phyloP scores from a whole-genome alignment of 2,888 invertebrate genomes.

The Iphiclides podalirius region DNA sequence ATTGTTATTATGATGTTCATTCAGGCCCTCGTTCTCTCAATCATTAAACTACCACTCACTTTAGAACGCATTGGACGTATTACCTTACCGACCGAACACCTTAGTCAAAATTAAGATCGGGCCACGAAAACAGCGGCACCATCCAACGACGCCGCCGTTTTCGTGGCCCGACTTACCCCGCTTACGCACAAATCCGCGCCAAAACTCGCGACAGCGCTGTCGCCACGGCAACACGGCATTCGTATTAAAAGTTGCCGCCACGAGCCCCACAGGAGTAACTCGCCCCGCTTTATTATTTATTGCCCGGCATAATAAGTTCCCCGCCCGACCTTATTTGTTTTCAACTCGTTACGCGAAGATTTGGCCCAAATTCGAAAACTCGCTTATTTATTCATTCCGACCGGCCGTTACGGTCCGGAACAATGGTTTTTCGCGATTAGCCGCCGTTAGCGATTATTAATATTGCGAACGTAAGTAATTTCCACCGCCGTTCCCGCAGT shows the following conservation, averaged over 20 bases:
- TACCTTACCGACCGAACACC: too few species aligned
- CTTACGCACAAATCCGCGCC: background rate
- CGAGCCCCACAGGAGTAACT: slow-evolving; percentile 41
- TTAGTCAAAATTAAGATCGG: too few species aligned
- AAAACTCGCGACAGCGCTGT: slow-evolving; percentile 16
- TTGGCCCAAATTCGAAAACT: slow-evolving; percentile 66
- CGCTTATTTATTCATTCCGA: slow-evolving; percentile 71
- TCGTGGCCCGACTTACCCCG: background rate
- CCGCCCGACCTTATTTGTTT: slow-evolving; percentile 65
- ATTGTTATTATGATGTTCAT: too few species aligned
- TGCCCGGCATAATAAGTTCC: slow-evolving; percentile 64
- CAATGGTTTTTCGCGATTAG: slow-evolving; percentile 18
- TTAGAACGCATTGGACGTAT: too few species aligned
- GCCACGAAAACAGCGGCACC: too few species aligned
- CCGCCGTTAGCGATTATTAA: slow-evolving; percentile 10
- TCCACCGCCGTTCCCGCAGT: background rate
- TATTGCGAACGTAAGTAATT: slow-evolving; percentile 11
- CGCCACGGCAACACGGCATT: slow-evolving; percentile 32
- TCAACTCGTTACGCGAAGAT: slow-evolving; percentile 74
- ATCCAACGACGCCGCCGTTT: background rate
- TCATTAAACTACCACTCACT: too few species aligned
- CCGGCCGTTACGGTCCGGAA: slow-evolving; percentile 25
- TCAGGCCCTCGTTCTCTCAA: too few species aligned
- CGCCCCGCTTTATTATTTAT: slow-evolving; percentile 72
- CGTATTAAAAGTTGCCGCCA: slow-evolving; percentile 56